A percentile compares a stretch with the other conserved stretches of the same genome.
These are phyloP conservation scores for Polydrusus tereticollis DNA, from an alignment of 2,888 invertebrate species.

Conservation along the genomic window DNA sequence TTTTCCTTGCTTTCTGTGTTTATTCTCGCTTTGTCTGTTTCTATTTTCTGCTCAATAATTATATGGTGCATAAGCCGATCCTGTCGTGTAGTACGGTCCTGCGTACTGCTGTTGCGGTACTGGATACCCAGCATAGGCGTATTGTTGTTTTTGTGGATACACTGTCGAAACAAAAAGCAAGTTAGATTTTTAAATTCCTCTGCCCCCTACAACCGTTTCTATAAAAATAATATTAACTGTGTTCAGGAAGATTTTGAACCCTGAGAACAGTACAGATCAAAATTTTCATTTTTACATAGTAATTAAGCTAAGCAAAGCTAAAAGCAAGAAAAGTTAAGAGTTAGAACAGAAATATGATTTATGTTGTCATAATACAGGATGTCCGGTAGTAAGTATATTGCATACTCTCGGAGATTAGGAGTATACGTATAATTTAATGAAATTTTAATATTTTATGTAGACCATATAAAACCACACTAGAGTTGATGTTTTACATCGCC, in stretches of 20 bases:
- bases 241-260: too few relatives aligned
- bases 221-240: too few relatives aligned
- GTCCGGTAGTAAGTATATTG: too few relatives aligned
- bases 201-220: too few relatives aligned
- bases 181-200: not conserved
- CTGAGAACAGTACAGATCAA: too few relatives aligned
- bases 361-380: too few relatives aligned
- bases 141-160: conserved; percentile 95
- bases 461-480: too few relatives aligned
- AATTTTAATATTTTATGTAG: too few relatives aligned
- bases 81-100: conserved; percentile 89
- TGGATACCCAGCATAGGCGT: conserved; percentile 91
- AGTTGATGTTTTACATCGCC: too few relatives aligned
- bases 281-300: too few relatives aligned
- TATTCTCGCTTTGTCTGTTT: not conserved
- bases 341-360: not conserved
- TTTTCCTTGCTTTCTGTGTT: not conserved
- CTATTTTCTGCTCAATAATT: conserved; percentile 78
- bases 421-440: too few relatives aligned
- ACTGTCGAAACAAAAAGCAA: conserved; percentile 72
- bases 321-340: not conserved
- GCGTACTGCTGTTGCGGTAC: conserved; percentile 84
- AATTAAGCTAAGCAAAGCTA: conserved; percentile 15
- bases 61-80: conserved; percentile 93
- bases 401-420: too few relatives aligned